These are phyloP conservation scores for Saguinus imperator DNA, from an alignment of 2,113 vertebrate genomes.

Conservation along the genomic window DNA sequence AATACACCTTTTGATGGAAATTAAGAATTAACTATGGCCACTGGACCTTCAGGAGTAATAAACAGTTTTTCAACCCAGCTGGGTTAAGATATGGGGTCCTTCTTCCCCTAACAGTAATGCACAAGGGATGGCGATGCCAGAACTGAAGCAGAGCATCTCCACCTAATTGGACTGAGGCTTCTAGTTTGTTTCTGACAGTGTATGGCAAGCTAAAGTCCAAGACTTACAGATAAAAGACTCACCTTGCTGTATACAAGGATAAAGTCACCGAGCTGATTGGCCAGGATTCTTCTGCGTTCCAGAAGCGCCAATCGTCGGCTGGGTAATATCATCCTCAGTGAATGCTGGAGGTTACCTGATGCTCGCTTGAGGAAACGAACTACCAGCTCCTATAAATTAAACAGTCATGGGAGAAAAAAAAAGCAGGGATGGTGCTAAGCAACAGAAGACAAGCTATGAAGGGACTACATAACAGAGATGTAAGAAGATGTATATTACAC, in stretches of 20 bases:
- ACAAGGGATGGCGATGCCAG: background rate
- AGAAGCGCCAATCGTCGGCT: conserved; percentile 86
- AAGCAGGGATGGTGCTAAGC: background rate
- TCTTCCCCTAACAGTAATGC: background rate
- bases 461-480: background rate
- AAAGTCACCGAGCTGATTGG: conserved; percentile 93
- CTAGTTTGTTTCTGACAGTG: background rate
- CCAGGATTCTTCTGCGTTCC: conserved; percentile 91
- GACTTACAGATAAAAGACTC: background rate
- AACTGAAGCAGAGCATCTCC: background rate
- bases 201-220: background rate
- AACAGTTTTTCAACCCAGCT: background rate
- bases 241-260: conserved; percentile 93
- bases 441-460: background rate
- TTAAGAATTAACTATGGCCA: background rate
- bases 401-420: background rate
- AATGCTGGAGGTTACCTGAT: conserved; percentile 92
- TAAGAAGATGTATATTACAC: background rate
- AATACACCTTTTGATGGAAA: background rate
- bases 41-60: background rate
- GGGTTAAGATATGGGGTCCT: background rate
- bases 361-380: conserved; percentile 94
- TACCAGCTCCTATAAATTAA: conserved; percentile 90
- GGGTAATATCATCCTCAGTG: conserved; percentile 89
- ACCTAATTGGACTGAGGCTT: background rate